Base-by-base conservation (phyloP, 1,140 invertebrate species). In the Nylanderia fulva region DNA sequence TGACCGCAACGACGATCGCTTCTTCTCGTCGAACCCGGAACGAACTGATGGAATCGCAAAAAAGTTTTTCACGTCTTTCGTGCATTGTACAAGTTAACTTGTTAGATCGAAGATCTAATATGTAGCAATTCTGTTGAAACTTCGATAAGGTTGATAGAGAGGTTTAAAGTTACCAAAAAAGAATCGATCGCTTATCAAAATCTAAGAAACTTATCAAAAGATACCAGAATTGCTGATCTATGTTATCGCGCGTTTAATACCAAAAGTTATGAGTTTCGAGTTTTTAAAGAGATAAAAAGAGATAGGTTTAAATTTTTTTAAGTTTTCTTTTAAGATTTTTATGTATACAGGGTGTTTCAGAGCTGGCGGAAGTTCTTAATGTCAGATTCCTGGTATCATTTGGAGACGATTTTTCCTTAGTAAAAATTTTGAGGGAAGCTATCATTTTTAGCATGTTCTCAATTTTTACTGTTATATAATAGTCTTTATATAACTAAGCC, bases 1-100 rank as follows among this genome's bases (percentile, higher is more conserved):
- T 91, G 90, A 77, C 63, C 83, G 52, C 90, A 91, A 52, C 91
- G 88, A 45, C 87, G 88, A 54, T 90, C 91, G 69, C 91, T 91
- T 56, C 91, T 87, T 69, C 91, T 90, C 13, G 85, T 89, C 21
- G 88, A 56, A 11, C 75, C 75, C 48, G 86, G 54, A n/a, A 88
- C 76, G 74, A 82, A 8, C 77, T 88, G 36, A 60, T 74, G 39
- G 39, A 86, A 84, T 76, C 21, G 52, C 60, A 87, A 61, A 54
- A n/a, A 84, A 68, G 75, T 74, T 18, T 13, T 8, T 85, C 74
- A 82, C 48, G n/a, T n/a, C n/a, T 56, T 63, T 48, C 2, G 1
- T 60, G 13, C 52, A 11, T 13, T 77, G 45, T 56, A 45, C 7
- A 45, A n/a, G 24, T 63, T 21, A 0, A 66, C 39, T 68, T n/a